Evolutionary conservation across 2,888 invertebrate species (phyloP).

Genomic region (Bugulina stolonifera): DNA sequence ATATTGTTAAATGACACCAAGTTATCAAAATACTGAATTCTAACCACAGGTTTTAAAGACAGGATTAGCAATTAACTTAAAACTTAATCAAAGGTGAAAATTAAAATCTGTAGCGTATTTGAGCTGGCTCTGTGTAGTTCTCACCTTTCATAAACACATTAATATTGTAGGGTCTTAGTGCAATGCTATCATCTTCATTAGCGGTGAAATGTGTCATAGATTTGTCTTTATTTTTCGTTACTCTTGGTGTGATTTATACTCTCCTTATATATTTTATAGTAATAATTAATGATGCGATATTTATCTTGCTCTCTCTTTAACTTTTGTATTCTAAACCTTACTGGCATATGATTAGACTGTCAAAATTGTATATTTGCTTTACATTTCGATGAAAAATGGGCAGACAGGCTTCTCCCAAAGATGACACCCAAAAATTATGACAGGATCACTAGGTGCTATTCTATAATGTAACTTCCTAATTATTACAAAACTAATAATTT

Average conservation of each 20-base stretch:
- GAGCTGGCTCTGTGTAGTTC: not conserved
- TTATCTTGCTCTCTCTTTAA: not conserved
- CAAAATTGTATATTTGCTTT: not conserved
- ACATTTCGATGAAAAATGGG: not conserved
- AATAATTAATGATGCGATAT: not conserved
- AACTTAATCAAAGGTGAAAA: slow-evolving; percentile 18
- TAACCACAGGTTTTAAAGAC: not conserved
- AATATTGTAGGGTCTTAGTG: not conserved
- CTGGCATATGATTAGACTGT: not conserved
- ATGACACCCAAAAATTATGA: not conserved
- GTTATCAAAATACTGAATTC: slow-evolving; percentile 23
- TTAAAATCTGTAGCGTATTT: not conserved
- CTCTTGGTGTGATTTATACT: not conserved
- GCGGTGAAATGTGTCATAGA: slow-evolving; percentile 9
- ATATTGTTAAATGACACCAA: not conserved
- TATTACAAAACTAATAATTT: not conserved
- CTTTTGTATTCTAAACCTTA: not conserved
- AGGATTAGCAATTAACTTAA: not conserved
- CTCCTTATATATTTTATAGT: not conserved
- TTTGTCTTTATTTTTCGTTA: not conserved
- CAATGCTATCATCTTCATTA: slow-evolving; percentile 6
- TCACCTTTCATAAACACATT: slow-evolving; percentile 23
- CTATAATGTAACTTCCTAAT: not conserved
- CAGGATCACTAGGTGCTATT: not conserved
- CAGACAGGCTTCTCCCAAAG: not conserved